These are phyloP conservation scores for Drosophila rufa DNA, from an alignment of 1,140 invertebrate species.

Conservation along the genomic window DNA sequence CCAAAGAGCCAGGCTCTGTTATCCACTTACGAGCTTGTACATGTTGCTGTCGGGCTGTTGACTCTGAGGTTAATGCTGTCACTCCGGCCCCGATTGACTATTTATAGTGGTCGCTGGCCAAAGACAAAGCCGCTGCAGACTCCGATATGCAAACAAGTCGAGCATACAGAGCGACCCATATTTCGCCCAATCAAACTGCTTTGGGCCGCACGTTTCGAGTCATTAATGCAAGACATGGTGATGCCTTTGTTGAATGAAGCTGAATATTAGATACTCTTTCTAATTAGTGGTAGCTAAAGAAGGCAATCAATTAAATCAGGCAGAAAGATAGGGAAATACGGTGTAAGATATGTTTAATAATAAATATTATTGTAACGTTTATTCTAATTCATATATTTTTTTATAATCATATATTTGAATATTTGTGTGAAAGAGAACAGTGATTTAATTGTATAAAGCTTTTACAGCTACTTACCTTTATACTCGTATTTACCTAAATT, in stretches of 20 bases:
- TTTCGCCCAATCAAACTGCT: slow-evolving; percentile 43
- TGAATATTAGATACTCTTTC: slow-evolving; percentile 18
- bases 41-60: slow-evolving; percentile 51
- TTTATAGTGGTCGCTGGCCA: slow-evolving; percentile 58
- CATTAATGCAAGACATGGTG: slow-evolving; percentile 42
- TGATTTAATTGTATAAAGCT: too few relatives aligned
- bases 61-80: slow-evolving; percentile 45
- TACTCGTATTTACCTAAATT: too few relatives aligned
- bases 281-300: background rate
- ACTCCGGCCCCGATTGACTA: slow-evolving; percentile 40
- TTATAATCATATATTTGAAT: too few relatives aligned
- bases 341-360: background rate
- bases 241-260: background rate
- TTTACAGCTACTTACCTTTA: too few relatives aligned
- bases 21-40: slow-evolving; percentile 68
- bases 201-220: slow-evolving; percentile 38
- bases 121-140: slow-evolving; percentile 35
- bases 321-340: background rate
- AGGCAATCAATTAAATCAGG: background rate
- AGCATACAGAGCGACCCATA: slow-evolving; percentile 47
- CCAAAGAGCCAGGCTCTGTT: background rate
- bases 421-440: too few relatives aligned
- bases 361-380: background rate
- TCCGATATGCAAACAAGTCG: slow-evolving; percentile 56
- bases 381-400: background rate